A percentile compares a stretch with the other conserved stretches of the same genome.
phyloP scores from a whole-genome alignment of 2,888 invertebrate genomes.

The Trypoxylon attenuatum region DNA sequence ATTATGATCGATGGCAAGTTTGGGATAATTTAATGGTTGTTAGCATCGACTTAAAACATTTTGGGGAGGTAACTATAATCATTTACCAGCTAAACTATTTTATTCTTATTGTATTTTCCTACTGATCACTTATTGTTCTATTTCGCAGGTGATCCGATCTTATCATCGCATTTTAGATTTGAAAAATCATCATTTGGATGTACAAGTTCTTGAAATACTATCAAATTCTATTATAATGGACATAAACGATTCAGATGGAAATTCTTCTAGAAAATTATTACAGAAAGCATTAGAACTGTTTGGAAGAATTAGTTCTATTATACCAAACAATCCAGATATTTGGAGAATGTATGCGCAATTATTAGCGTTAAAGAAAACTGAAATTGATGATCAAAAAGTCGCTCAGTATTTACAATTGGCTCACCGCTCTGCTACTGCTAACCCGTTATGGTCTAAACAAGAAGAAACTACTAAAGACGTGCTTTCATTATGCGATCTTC shows the following conservation, averaged over 20 bases:
- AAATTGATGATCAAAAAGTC: constrained; percentile 71
- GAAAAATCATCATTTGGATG: constrained; percentile 86
- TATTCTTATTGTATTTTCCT: constrained; percentile 2
- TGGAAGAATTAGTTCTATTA: constrained; percentile 83
- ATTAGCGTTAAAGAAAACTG: constrained; percentile 75
- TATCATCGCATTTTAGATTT: constrained; percentile 91
- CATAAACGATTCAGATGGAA: constrained; percentile 77
- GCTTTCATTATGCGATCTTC: constrained; percentile 77
- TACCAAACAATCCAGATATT: constrained; percentile 82
- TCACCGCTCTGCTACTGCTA: constrained; percentile 82
- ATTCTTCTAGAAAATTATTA: constrained; percentile 63
- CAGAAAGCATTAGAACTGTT: constrained; percentile 82
- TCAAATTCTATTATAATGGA: constrained; percentile 82
- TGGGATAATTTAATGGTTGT: constrained; percentile 97
- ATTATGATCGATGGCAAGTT: constrained; percentile 94
- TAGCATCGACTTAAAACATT: constrained; percentile 89
- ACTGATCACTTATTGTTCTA: constrained; percentile 15
- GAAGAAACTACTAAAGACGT: constrained; percentile 79
- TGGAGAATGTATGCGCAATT: constrained; percentile 90
- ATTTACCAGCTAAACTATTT: not conserved
- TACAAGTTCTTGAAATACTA: constrained; percentile 84
- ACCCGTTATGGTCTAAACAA: constrained; percentile 80
- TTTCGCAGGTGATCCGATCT: constrained; percentile 81
- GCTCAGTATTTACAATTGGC: constrained; percentile 87
- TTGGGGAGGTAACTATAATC: constrained; percentile 80